A percentile compares a stretch with the other conserved stretches of the same genome.
Conservation (phyloP, 2,113 vertebrate species). For the Tenrec ecaudatus region DNA sequence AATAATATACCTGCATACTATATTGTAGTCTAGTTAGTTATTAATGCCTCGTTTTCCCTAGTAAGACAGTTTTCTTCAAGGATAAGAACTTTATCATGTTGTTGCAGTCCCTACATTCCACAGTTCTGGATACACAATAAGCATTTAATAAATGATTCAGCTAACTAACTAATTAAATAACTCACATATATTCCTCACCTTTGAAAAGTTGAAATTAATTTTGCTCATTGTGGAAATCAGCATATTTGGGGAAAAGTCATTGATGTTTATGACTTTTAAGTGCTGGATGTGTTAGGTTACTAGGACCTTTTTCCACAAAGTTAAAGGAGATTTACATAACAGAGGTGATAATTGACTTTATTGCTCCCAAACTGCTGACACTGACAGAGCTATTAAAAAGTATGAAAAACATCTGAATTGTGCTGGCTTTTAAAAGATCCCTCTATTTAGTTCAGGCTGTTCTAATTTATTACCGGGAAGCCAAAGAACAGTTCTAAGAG, state of each 20-base stretch:
- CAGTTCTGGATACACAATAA: not conserved
- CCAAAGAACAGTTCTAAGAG: slow-evolving; percentile 45
- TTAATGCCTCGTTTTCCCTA: not conserved
- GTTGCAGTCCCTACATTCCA: not conserved
- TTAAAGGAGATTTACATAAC: slow-evolving; percentile 32
- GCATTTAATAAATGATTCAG: not conserved
- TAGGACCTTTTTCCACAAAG: not conserved
- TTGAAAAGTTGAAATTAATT: not conserved
- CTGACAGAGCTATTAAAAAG: slow-evolving; percentile 31
- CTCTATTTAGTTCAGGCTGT: slow-evolving; percentile 31
- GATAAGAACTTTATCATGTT: not conserved
- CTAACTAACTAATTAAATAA: not conserved
- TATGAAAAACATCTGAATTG: slow-evolving; percentile 25
- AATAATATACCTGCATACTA: not conserved
- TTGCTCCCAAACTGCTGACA: not conserved
- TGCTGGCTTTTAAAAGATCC: slow-evolving; percentile 36
- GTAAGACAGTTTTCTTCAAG: not conserved
- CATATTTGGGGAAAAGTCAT: not conserved
- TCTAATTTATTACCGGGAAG: slow-evolving; percentile 6
- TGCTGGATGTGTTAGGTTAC: not conserved
- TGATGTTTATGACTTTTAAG: not conserved
- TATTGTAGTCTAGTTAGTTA: not conserved
- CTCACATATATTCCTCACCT: slow-evolving; percentile 3
- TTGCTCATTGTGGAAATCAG: not conserved
- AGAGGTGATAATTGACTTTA: slow-evolving; percentile 59